phyloP scores from a whole-genome alignment of 2,113 vertebrate genomes.

The Dermatemys mawii region DNA sequence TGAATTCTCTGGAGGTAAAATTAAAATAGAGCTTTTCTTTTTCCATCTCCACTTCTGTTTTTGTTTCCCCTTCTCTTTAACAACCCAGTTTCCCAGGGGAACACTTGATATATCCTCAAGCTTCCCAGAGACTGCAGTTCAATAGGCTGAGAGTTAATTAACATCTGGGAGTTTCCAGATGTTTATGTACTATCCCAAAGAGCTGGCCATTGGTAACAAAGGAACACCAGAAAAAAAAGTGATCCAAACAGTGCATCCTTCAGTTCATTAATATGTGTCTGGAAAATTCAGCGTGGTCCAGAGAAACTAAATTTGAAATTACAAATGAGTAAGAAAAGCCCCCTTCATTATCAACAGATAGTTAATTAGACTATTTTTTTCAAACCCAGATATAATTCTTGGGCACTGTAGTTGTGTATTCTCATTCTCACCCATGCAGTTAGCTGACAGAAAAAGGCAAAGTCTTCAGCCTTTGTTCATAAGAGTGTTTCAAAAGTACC shows the following conservation, averaged over 20 bases:
- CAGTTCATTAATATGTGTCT: conserved; percentile 35
- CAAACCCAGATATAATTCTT: neutral
- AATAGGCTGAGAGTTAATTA: conserved; percentile 60
- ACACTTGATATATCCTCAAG: conserved; percentile 22
- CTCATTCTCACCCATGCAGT: neutral
- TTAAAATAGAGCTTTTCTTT: conserved; percentile 37
- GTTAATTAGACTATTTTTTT: conserved; percentile 10
- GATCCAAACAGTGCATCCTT: neutral
- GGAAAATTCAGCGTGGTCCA: neutral
- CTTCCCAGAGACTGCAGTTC: conserved; percentile 55
- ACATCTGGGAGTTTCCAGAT: conserved; percentile 54
- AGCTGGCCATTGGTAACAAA: conserved; percentile 15
- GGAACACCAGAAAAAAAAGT: conserved; percentile 28
- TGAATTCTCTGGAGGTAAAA: conserved; percentile 63
- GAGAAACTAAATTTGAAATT: conserved; percentile 17
- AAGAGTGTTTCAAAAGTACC: neutral
- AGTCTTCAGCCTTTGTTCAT: neutral
- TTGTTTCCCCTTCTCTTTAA: conserved; percentile 50
- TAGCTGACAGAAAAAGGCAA: neutral
- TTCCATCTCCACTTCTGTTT: conserved; percentile 15
- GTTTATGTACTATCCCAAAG: neutral
- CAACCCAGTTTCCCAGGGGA: conserved; percentile 53
- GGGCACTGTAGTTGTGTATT: neutral
- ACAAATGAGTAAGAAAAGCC: neutral
- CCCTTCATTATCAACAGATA: conserved; percentile 36